Base-by-base conservation (phyloP, 2,113 vertebrate genomes). In the Ceyx melanurus region DNA sequence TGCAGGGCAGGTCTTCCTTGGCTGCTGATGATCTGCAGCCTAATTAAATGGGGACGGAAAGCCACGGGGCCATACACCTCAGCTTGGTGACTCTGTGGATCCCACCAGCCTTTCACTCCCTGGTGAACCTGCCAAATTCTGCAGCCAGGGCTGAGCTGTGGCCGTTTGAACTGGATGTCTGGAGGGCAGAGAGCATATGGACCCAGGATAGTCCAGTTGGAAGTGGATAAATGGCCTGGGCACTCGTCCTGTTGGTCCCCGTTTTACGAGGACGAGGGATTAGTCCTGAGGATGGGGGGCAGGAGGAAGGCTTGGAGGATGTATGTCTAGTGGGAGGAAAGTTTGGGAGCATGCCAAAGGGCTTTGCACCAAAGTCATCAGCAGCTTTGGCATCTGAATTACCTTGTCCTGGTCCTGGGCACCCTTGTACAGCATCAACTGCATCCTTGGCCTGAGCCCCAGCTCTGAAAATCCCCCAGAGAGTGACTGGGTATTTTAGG, bases 11-110 rank as follows among this genome's bases (percentile, higher is more conserved):
- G 5, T 23, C 18, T 57, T 40, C 80, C 23, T 23, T n/a, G 40
- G 45, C 53, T 48, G 17, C 31, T 68, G 25, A 17, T 58, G 33
- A 35, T 0, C 1, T 33, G 0, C 50, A 70, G 48, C 11, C 43
- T 53, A 37, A 20, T 42, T 25, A 31, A 62, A 42, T 8, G 17
- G 10, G 57, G 54, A 26, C 18, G 6, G 3, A 74, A 73, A 53
- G 60, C 54, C 74, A 17, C 1, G 0, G 65, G 33, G 12, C 61
- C 6, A 13, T 18, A 6, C 1, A 4, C 28, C 53, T 35, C 0
- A 1, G 48, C 50, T 51, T 3, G 4, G 58, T 37, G 48, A 26
- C 33, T 50, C 22, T 17, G 35, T 77, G 84, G 29, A 16, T 73
- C 37, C 23, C 68, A 61, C 17, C 35, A 37, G 3, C 17, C 21